Evolutionary conservation across 2,113 vertebrate genomes (phyloP).

Genomic region (Acrocephalus kingi): DNA sequence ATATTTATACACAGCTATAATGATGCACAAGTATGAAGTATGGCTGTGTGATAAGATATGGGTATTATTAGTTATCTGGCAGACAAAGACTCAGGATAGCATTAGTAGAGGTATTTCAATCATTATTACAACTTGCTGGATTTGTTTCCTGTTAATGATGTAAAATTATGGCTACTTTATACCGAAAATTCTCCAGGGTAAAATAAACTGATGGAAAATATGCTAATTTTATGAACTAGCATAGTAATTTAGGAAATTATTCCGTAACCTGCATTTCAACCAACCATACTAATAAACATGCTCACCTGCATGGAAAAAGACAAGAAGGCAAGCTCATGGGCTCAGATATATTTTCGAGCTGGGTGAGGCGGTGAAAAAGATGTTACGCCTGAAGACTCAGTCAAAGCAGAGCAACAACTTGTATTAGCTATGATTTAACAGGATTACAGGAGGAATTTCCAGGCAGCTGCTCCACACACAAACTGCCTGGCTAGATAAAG

Average conservation of each 20-base stretch:
- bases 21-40: not conserved
- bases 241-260: not conserved
- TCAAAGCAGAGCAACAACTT: not conserved
- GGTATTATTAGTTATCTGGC: not conserved
- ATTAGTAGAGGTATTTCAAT: not conserved
- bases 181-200: not conserved
- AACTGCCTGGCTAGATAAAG: constrained; percentile 31
- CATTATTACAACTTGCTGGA: not conserved
- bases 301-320: not conserved
- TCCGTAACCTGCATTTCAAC: not conserved
- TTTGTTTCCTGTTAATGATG: not conserved
- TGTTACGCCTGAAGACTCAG: not conserved
- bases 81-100: not conserved
- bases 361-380: not conserved
- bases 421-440: constrained; percentile 21
- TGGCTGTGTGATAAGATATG: not conserved
- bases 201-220: not conserved
- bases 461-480: not conserved
- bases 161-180: not conserved
- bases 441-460: constrained; percentile 35
- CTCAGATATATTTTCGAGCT: not conserved
- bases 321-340: not conserved
- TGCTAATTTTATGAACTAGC: not conserved
- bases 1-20: not conserved
- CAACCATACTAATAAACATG: not conserved